A percentile compares a stretch with the other conserved stretches of the same genome.
These are phyloP conservation scores for Cynocephalus volans DNA, from an alignment of 2,113 vertebrate genomes.

Conservation along the genomic window DNA sequence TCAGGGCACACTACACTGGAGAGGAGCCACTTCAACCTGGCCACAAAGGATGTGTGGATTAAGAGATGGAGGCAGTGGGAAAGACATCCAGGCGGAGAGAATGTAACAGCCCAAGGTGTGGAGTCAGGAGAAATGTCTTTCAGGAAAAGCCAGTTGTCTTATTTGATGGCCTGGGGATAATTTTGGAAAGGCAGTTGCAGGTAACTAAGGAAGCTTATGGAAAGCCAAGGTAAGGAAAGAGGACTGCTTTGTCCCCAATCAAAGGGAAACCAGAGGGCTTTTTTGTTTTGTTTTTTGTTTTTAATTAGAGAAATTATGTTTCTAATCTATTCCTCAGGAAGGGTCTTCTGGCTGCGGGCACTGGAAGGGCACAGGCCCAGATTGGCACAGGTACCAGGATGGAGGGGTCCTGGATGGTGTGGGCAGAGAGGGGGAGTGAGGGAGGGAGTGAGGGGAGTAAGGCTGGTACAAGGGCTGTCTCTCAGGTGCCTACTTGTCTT, in stretches of 20 bases:
- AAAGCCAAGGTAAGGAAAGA: not conserved
- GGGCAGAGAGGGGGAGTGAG: accelerated
- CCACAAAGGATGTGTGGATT: not conserved
- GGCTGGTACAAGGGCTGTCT: not conserved
- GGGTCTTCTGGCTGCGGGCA: not conserved
- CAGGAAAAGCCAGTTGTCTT: not conserved
- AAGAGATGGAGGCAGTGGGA: not conserved
- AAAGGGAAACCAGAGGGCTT: not conserved
- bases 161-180: not conserved
- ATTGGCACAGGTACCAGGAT: not conserved
- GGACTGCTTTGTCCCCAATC: not conserved
- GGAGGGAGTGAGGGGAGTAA: not conserved
- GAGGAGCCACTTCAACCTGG: not conserved
- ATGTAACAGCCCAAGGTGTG: not conserved
- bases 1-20: not conserved
- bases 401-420: accelerated
- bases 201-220: not conserved
- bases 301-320: conserved; percentile 20
- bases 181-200: not conserved
- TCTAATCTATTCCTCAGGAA: not conserved
- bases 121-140: not conserved
- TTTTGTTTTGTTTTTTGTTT: not conserved
- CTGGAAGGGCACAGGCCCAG: not conserved
- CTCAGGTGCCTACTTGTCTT: not conserved
- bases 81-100: not conserved